phyloP scores from a whole-genome alignment of 2,797 vertebrate species.

The Sorex maritimensis region DNA sequence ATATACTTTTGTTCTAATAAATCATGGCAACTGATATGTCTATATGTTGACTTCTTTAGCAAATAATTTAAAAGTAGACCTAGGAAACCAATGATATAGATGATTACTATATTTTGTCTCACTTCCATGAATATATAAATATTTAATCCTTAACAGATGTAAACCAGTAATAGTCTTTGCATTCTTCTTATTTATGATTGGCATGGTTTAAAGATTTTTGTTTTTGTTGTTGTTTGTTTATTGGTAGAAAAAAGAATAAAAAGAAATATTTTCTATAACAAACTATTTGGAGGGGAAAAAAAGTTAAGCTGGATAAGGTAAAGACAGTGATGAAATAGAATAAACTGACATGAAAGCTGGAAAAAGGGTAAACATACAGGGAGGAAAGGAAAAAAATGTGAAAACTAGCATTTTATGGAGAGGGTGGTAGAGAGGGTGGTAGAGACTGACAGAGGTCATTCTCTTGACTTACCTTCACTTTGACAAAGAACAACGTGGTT shows the following conservation, averaged over 20 bases:
- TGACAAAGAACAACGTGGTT: not conserved
- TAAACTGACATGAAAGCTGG: not conserved
- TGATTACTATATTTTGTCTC: not conserved
- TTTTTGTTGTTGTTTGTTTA: too few species aligned
- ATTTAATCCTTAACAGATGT: slow-evolving; percentile 5
- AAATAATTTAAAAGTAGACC: not conserved
- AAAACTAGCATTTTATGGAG: not conserved
- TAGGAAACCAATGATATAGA: not conserved
- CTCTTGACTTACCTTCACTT: not conserved
- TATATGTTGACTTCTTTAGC: not conserved
- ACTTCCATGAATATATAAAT: slow-evolving; percentile 20
- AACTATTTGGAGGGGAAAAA: slow-evolving; percentile 32
- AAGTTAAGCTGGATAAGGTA: slow-evolving; percentile 2
- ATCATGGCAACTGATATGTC: not conserved
- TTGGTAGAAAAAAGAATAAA: not conserved
- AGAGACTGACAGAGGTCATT: not conserved
- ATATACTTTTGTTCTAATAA: not conserved
- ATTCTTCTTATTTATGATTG: slow-evolving; percentile 32
- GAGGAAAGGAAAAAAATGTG: not conserved
- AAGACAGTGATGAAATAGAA: not conserved
- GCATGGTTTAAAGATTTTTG: slow-evolving; percentile 11
- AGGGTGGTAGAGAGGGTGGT: not conserved
- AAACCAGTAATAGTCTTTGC: not conserved
- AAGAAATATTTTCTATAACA: slow-evolving; percentile 40
- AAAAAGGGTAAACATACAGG: not conserved